Evolutionary conservation across 2,888 invertebrate species (phyloP), one percentile per base, ranked within the genome.

Genomic region (Ptilodon capucinus): DNA sequence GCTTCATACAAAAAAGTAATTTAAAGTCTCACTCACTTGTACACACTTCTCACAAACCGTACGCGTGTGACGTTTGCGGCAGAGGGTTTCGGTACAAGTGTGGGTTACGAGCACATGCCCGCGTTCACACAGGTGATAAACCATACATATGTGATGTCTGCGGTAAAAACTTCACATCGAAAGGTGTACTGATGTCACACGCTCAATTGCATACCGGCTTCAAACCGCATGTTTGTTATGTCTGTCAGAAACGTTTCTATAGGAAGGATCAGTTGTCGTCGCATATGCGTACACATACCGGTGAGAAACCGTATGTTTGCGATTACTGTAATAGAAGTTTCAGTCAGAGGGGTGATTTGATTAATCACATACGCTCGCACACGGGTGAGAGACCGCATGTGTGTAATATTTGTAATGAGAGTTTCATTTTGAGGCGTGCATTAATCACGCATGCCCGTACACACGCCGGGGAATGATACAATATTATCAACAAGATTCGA

Each of bases 361-460:
- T 14, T 9, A 17, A 11, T n/a, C 18, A 18, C 9, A 8, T 21
- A n/a, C 49, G 44, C 25, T 21, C 44, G 2, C 50, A 60, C 23
- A 49, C 43, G 7, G 43, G 45, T 14, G 46, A 58, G 1, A 55
- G 40, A 40, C 53, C 55, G 8, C 59, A 42, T 19, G 28, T 25
- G 18, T 64, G 64, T 45, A 17, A 42, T 6, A 9, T 51, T 0
- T 64, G 60, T 42, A 16, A 46, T 0, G 47, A 54, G 9, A 43
- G 28, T 7, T 51, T 49, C 44, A 44, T 14, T 2, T 1, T 16
- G 3, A 56, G 40, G 30, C 16, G 9, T 19, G 19, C 23, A 16
- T 35, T 61, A 18, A 39, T 28, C 14, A 19, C 0, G 4, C 65
- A 66, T 42, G 5, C 53, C 6, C 44, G 21, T 23, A 46, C 18